Conservation (phyloP, 1,140 invertebrate genomes). For the Oreohelix idahoensis region DNA sequence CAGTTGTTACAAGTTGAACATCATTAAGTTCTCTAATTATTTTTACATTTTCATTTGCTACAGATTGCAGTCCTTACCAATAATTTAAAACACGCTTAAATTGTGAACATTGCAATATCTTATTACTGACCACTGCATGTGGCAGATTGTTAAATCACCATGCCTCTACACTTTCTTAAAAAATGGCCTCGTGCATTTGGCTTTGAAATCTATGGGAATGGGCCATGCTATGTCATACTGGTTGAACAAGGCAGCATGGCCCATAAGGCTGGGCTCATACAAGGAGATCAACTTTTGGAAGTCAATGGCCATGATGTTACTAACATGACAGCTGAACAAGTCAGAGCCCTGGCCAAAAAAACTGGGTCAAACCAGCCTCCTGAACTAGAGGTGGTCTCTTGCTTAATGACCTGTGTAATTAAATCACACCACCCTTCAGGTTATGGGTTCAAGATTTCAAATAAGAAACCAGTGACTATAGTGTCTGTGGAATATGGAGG, state of each 20-base stretch:
- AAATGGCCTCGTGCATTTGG: slow-evolving; percentile 71
- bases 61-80: too few relatives aligned
- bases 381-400: slow-evolving; percentile 65
- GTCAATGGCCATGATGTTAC: slow-evolving; percentile 70
- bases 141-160: slow-evolving; percentile 27
- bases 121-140: too few relatives aligned
- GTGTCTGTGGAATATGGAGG: slow-evolving; percentile 61
- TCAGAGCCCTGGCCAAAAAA: slow-evolving; percentile 64
- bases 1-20: too few relatives aligned
- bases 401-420: slow-evolving; percentile 62
- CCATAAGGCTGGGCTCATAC: slow-evolving; percentile 63
- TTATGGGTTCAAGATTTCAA: slow-evolving; percentile 63
- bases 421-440: slow-evolving; percentile 50
- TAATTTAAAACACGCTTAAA: too few relatives aligned
- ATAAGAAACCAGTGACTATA: slow-evolving; percentile 58
- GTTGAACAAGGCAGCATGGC: slow-evolving; percentile 68
- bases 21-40: too few relatives aligned
- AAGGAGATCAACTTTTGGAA: slow-evolving; percentile 71
- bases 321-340: slow-evolving; percentile 58
- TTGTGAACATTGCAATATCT: too few relatives aligned
- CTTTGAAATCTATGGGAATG: slow-evolving; percentile 70
- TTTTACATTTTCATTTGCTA: too few relatives aligned
- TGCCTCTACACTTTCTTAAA: slow-evolving; percentile 55
- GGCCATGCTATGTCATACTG: slow-evolving; percentile 67
- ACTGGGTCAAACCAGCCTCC: slow-evolving; percentile 56